These are phyloP conservation scores for Anneissia japonica DNA, from an alignment of 35 echinoderm and acorn worm species.

Conservation along the genomic window DNA sequence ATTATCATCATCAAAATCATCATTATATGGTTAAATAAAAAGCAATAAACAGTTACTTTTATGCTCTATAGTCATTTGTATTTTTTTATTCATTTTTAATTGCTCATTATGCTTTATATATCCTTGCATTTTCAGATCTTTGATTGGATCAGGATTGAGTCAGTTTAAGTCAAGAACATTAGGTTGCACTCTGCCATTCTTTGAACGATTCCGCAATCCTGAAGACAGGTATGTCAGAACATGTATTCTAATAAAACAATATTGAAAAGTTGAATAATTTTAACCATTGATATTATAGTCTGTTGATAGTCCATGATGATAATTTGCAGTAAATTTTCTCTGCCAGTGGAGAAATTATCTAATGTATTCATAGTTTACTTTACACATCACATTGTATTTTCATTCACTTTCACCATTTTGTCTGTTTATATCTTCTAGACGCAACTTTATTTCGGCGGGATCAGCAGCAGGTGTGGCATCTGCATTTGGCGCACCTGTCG, in stretches of 20 bases:
- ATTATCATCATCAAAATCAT: too few relatives aligned
- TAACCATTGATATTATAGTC: too few relatives aligned
- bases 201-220: conserved; percentile 87
- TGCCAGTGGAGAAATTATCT: too few relatives aligned
- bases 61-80: neutral
- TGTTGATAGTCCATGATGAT: too few relatives aligned
- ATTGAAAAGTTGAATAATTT: too few relatives aligned
- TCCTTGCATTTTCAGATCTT: conserved; percentile 49
- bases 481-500: conserved; percentile 97
- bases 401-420: too few relatives aligned
- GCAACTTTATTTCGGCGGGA: conserved; percentile 97
- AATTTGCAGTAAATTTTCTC: too few relatives aligned
- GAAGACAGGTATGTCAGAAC: conserved; percentile 83
- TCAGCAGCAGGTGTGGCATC: conserved; percentile 93
- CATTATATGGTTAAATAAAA: too few relatives aligned
- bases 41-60: too few relatives aligned
- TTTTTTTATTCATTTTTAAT: neutral
- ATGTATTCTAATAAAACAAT: too few relatives aligned
- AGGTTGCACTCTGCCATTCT: conserved; percentile 76
- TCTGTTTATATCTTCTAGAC: conserved; percentile 30
- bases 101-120: neutral
- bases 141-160: conserved; percentile 87
- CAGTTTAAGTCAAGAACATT: conserved; percentile 92
- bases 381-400: too few relatives aligned
- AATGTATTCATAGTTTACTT: too few relatives aligned